phyloP scores from a whole-genome alignment of 2,113 vertebrate genomes.

The Chionodraco myersi region DNA sequence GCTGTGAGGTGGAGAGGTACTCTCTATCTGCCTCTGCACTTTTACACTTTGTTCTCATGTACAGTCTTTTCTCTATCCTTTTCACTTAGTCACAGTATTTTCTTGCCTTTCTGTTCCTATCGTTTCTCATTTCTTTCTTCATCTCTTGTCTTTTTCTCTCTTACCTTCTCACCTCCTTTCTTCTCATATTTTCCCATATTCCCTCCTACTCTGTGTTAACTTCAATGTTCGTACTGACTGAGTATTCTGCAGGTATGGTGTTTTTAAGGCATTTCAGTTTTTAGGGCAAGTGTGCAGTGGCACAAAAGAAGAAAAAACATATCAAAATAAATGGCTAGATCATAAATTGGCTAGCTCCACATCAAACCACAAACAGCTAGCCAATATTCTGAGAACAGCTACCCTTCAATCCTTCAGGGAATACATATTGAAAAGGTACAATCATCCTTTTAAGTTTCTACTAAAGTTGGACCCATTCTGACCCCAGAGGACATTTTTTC shows the following conservation, averaged over 20 bases:
- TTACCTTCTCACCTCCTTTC: constrained; percentile 43
- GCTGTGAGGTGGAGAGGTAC: constrained; percentile 67
- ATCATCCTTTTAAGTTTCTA: constrained; percentile 1
- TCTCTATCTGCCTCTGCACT: constrained; percentile 70
- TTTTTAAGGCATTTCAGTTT: constrained; percentile 38
- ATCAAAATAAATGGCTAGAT: constrained; percentile 6
- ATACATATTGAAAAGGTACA: constrained; percentile 1
- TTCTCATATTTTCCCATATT: constrained; percentile 48
- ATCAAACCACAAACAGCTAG: background rate
- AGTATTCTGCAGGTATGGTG: constrained; percentile 52
- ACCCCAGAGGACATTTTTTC: constrained; percentile 1
- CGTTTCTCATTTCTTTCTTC: constrained; percentile 57
- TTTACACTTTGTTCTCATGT: constrained; percentile 62
- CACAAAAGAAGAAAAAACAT: constrained; percentile 3
- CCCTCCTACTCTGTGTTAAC: constrained; percentile 53
- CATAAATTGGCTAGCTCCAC: background rate
- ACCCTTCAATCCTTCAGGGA: constrained; percentile 14
- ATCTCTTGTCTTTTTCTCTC: constrained; percentile 49
- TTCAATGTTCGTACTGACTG: constrained; percentile 53
- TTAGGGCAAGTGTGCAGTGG: background rate
- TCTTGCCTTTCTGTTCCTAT: constrained; percentile 45
- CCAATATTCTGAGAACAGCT: background rate
- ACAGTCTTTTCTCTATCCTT: constrained; percentile 51
- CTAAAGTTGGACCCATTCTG: background rate
- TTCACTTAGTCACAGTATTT: constrained; percentile 48